Evolutionary conservation across 2,888 invertebrate species (phyloP).

Genomic region (Apotomis capreana): DNA sequence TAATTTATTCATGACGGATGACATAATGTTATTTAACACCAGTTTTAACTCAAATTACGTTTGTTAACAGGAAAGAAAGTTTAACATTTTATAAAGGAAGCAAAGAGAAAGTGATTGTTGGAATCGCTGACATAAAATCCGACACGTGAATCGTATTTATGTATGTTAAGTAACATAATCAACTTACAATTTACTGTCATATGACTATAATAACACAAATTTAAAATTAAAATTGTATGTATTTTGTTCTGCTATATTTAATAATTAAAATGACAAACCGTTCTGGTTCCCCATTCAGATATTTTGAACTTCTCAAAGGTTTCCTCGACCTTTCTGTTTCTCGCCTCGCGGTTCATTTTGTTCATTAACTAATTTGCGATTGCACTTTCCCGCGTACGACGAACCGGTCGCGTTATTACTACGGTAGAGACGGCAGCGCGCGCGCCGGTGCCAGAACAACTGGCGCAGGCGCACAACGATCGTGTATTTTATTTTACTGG

Average conservation of each 20-base stretch:
- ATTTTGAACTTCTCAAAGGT: constrained; percentile 77
- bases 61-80: constrained; percentile 44
- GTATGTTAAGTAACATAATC: constrained; percentile 44
- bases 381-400: constrained; percentile 68
- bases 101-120: constrained; percentile 41
- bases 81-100: constrained; percentile 41
- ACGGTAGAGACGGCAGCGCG: constrained; percentile 63
- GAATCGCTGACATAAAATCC: constrained; percentile 27
- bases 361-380: constrained; percentile 43
- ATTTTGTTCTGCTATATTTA: neutral
- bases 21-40: neutral
- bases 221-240: neutral
- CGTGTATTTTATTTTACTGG: constrained; percentile 31
- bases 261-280: constrained; percentile 58
- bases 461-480: constrained; percentile 51
- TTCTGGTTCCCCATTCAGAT: constrained; percentile 67
- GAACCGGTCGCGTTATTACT: constrained; percentile 48
- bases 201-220: neutral
- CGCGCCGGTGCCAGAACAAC: constrained; percentile 61
- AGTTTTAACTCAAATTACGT: constrained; percentile 8
- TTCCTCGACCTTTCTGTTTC: constrained; percentile 75
- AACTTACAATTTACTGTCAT: neutral
- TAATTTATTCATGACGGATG: neutral
- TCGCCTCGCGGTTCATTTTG: constrained; percentile 75
- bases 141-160: constrained; percentile 12